Evolutionary conservation across 2,888 invertebrate species (phyloP).

Genomic region (Zygaena filipendulae): DNA sequence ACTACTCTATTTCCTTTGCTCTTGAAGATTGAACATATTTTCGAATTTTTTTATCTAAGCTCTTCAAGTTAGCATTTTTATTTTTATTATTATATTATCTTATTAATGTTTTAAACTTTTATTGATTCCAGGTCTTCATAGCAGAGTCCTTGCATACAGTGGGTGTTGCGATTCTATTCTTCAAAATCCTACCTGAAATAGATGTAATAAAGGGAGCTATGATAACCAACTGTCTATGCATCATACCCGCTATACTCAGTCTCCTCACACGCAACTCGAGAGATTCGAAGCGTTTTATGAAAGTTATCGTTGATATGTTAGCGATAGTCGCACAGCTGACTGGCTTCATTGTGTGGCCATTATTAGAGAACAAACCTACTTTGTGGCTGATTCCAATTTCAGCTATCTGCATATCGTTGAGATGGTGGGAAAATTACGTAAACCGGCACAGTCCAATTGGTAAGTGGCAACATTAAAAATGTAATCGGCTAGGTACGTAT

Average conservation of each 20-base stretch:
- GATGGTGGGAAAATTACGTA: constrained; percentile 99
- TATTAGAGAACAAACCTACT: constrained; percentile 78
- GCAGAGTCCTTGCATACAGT: constrained; percentile 91
- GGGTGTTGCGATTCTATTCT: constrained; percentile 88
- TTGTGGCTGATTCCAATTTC: constrained; percentile 90
- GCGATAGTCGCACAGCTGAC: constrained; percentile 91
- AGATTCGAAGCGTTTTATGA: constrained; percentile 80
- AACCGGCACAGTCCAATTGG: constrained; percentile 86
- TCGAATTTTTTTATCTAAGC: too few species aligned
- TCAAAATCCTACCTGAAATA: constrained; percentile 89
- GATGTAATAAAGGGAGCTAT: constrained; percentile 96
- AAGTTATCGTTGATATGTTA: constrained; percentile 84
- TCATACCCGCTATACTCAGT: constrained; percentile 84
- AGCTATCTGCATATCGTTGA: constrained; percentile 86
- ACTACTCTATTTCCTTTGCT: too few species aligned
- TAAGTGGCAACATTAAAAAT: too few species aligned
- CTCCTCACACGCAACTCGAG: constrained; percentile 84
- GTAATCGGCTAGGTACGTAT: neutral
- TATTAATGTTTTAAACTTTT: neutral
- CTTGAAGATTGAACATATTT: too few species aligned
- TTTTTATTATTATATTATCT: neutral
- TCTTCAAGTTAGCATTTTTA: too few species aligned
- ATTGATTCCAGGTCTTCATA: constrained; percentile 71
- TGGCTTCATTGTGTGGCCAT: constrained; percentile 93
- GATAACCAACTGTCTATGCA: constrained; percentile 95